phyloP scores from a whole-genome alignment of 2,888 invertebrate species.

The Microdon myrmicae region DNA sequence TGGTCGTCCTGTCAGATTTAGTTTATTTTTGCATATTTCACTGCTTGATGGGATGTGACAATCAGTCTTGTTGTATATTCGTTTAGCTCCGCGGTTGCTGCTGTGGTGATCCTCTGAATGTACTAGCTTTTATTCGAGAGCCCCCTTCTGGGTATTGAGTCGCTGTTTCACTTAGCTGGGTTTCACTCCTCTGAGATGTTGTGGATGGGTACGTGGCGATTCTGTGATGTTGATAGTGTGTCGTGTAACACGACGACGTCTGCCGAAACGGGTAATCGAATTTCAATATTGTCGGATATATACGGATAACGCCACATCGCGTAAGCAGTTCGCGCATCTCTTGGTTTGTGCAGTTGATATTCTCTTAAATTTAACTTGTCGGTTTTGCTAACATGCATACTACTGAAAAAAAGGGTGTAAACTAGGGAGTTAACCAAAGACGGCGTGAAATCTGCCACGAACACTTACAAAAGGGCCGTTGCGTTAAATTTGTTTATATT shows the following conservation, averaged over 20 bases:
- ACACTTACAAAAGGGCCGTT: no score
- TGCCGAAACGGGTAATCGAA: constrained; percentile 33
- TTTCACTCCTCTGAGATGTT: no score
- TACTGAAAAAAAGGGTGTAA: no score
- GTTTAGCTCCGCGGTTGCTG: constrained; percentile 31
- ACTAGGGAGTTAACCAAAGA: no score
- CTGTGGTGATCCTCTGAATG: constrained; percentile 3
- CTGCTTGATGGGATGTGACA: constrained; percentile 51
- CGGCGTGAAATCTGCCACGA: no score
- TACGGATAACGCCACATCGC: no score
- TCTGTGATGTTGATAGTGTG: constrained; percentile 16
- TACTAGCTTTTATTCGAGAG: constrained; percentile 2
- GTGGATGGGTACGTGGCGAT: background rate
- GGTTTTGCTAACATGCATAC: no score
- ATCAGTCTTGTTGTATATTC: constrained; percentile 47
- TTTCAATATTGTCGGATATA: constrained; percentile 31
- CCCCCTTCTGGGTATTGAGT: constrained; percentile 20
- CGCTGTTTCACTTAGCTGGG: constrained; percentile 39
- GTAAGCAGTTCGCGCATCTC: no score
- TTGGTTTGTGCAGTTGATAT: no score
- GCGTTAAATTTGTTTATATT: no score
- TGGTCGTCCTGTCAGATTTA: constrained; percentile 34
- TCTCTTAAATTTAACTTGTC: no score
- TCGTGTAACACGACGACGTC: constrained; percentile 15
- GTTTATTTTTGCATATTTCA: constrained; percentile 50